Evolutionary conservation across 2,888 invertebrate genomes (phyloP).

Genomic region (Epirrhoe alternata): DNA sequence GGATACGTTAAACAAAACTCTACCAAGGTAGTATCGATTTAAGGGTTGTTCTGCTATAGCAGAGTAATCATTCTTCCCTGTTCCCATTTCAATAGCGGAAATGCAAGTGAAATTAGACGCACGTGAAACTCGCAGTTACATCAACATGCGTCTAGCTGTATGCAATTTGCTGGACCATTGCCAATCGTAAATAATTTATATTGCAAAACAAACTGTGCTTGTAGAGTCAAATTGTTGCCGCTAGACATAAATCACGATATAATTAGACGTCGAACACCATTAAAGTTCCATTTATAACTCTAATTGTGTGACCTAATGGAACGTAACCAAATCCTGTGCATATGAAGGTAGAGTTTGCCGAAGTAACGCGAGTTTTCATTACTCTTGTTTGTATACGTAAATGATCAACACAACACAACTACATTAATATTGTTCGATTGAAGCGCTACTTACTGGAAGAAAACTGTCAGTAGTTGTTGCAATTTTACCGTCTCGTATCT

Average conservation of each 20-base stretch:
- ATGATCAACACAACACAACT: not conserved
- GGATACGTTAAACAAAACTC: not conserved
- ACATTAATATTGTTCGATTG: too few species aligned
- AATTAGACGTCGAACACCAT: slow-evolving; percentile 11
- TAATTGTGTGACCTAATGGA: slow-evolving; percentile 1
- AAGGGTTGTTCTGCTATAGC: not conserved
- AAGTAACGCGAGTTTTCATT: not conserved
- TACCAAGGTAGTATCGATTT: not conserved
- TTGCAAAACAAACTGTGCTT: slow-evolving; percentile 21
- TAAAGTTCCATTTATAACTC: not conserved
- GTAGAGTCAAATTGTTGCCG: slow-evolving; percentile 16
- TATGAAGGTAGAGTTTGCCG: not conserved
- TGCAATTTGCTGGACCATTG: slow-evolving; percentile 24
- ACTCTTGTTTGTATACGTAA: not conserved
- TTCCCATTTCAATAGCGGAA: slow-evolving; percentile 21
- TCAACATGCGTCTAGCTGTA: slow-evolving; percentile 31
- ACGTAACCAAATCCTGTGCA: not conserved
- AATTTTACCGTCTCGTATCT: too few species aligned
- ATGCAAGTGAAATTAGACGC: slow-evolving; percentile 26
- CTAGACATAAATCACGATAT: slow-evolving; percentile 14
- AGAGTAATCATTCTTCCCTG: slow-evolving; percentile 9
- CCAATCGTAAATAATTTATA: slow-evolving; percentile 32
- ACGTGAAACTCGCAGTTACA: slow-evolving; percentile 32
- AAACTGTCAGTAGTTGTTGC: not conserved
- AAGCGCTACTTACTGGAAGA: too few species aligned